Conservation (phyloP, 1,140 invertebrate genomes). For the Drosophila orena region DNA sequence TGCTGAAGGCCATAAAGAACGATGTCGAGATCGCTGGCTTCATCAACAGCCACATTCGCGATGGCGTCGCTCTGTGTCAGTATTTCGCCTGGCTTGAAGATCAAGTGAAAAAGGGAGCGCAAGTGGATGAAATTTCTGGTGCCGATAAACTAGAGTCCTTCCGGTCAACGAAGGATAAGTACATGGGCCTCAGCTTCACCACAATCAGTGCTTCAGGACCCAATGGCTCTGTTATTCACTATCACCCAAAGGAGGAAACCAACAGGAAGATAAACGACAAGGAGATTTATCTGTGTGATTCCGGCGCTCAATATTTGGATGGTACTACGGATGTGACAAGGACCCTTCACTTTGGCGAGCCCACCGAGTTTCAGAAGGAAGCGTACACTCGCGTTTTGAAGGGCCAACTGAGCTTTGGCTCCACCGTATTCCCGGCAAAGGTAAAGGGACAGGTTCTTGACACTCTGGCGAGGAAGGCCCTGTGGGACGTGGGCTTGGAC, state of each 20-base stretch:
- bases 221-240: conserved; percentile 98
- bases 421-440: conserved; percentile 92
- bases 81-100: conserved; percentile 97
- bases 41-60: conserved; percentile 93
- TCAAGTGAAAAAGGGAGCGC: conserved; percentile 86
- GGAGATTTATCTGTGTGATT: conserved; percentile 96
- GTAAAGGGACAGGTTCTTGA: conserved; percentile 95
- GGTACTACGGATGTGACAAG: conserved; percentile 98
- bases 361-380: conserved; percentile 92
- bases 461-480: conserved; percentile 91
- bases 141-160: conserved; percentile 93
- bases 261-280: conserved; percentile 90
- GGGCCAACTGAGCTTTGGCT: conserved; percentile 93
- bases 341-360: conserved; percentile 95
- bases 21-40: conserved; percentile 94
- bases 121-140: conserved; percentile 94
- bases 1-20: conserved; percentile 97
- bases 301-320: conserved; percentile 94
- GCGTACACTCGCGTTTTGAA: conserved; percentile 95
- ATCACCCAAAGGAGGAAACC: conserved; percentile 88
- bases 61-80: conserved; percentile 95
- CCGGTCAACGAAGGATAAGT: conserved; percentile 91
- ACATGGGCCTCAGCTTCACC: conserved; percentile 94
- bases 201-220: conserved; percentile 96
- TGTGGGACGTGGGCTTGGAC: conserved; percentile 98